Percentiles rank a stretch among this genome's conserved stretches.
Conservation (phyloP, 2,113 vertebrate species). For the Toxotes chatareus region DNA sequence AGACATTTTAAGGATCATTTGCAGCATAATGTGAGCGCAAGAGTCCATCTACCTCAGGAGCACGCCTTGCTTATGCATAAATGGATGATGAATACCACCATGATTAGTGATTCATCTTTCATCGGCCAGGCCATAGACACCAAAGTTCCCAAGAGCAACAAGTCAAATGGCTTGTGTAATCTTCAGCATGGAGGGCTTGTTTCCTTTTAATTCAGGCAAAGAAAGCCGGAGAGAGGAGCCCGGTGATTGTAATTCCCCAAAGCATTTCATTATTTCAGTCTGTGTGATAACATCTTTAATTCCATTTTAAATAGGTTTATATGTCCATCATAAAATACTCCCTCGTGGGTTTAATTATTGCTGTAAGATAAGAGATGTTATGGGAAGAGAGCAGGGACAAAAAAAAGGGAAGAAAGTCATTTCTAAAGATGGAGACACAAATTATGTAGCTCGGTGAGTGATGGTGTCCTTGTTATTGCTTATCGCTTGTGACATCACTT, state of each 20-base stretch:
- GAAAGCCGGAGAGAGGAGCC: conserved; percentile 46
- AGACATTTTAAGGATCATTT: conserved; percentile 59
- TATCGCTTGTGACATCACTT: conserved; percentile 81
- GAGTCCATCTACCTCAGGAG: conserved; percentile 27
- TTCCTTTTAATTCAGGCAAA: conserved; percentile 71
- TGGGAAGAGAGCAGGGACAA: conserved; percentile 77
- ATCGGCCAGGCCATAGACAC: conserved; percentile 17
- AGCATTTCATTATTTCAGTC: conserved; percentile 80
- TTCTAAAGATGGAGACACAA: conserved; percentile 75
- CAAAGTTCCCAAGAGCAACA: conserved; percentile 65
- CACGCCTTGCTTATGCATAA: conserved; percentile 34
- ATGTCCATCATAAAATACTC: conserved; percentile 82
- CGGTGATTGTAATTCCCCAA: conserved; percentile 70
- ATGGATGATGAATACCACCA: conserved; percentile 26
- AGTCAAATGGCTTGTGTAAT: conserved; percentile 72
- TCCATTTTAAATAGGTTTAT: conserved; percentile 84
- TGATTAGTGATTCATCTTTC: conserved; percentile 53
- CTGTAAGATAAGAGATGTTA: conserved; percentile 73
- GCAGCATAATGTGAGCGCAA: conserved; percentile 14
- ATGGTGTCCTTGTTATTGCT: conserved; percentile 74
- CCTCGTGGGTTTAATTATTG: conserved; percentile 82
- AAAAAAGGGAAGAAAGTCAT: conserved; percentile 67
- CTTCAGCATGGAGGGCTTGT: conserved; percentile 59
- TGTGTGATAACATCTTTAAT: conserved; percentile 82
- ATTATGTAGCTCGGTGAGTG: conserved; percentile 71